phyloP scores from a whole-genome alignment of 2,113 vertebrate genomes.

The Pedetes capensis region DNA sequence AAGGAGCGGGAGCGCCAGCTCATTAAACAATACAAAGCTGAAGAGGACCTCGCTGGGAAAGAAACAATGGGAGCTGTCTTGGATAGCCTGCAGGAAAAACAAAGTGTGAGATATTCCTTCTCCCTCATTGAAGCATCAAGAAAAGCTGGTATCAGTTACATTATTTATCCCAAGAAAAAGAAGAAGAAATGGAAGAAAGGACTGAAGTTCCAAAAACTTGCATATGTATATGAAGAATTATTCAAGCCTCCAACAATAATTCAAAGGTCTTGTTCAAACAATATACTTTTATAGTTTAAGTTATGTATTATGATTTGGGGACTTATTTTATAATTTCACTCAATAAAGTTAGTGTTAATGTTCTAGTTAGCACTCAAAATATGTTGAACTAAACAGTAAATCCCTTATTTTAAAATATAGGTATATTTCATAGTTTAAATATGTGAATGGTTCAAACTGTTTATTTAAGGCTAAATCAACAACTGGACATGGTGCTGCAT shows the following conservation, averaged over 20 bases:
- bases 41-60: background rate
- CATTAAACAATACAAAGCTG: background rate
- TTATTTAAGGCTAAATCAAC: background rate
- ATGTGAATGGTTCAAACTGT: background rate
- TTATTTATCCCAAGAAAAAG: slow-evolving; percentile 68
- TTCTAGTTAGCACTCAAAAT: background rate
- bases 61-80: background rate
- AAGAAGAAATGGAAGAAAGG: slow-evolving; percentile 63
- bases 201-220: slow-evolving; percentile 58
- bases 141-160: slow-evolving; percentile 65
- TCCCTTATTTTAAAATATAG: background rate
- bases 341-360: background rate
- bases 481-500: too few species aligned
- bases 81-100: background rate
- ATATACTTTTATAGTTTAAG: slow-evolving; percentile 23
- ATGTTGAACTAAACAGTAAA: background rate
- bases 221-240: slow-evolving; percentile 72
- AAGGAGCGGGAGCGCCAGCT: slow-evolving; percentile 2
- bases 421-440: background rate
- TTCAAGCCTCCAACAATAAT: slow-evolving; percentile 65
- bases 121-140: slow-evolving; percentile 56
- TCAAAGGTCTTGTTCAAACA: slow-evolving; percentile 75
- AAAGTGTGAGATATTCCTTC: background rate
- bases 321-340: slow-evolving; percentile 8
- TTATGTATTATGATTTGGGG: slow-evolving; percentile 34